phyloP scores from a whole-genome alignment of 2,113 vertebrate genomes.

The Capra hircus region DNA sequence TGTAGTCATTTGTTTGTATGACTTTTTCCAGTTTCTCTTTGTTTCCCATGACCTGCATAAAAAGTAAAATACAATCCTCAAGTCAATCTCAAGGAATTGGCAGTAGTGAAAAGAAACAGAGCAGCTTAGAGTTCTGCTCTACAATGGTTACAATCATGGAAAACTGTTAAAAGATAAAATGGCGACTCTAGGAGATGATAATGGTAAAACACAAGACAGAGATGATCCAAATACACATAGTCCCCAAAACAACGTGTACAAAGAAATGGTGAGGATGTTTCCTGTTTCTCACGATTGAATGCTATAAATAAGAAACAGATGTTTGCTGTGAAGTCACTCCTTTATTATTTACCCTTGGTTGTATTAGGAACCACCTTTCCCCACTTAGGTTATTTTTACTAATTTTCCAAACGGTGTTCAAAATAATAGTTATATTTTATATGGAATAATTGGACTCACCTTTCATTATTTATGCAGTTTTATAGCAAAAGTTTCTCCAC shows the following conservation, averaged over 20 bases:
- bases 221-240: background rate
- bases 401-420: background rate
- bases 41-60: slow-evolving; percentile 2
- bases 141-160: background rate
- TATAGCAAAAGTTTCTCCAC: background rate
- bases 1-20: background rate
- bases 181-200: background rate
- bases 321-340: background rate
- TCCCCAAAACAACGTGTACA: background rate
- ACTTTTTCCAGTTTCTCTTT: background rate
- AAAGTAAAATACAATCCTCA: background rate
- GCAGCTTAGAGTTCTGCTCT: background rate
- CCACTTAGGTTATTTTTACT: background rate
- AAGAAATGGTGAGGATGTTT: background rate
- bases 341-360: background rate
- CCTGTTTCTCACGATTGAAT: background rate
- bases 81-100: background rate
- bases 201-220: background rate
- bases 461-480: background rate
- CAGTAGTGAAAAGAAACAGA: slow-evolving; percentile 13
- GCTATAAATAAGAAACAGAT: background rate
- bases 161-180: background rate
- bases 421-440: background rate
- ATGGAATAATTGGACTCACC: background rate
- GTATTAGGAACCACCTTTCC: background rate